Percentiles rank a stretch among this genome's conserved stretches.
These are phyloP conservation scores for Nothobranchius furzeri DNA, from an alignment of 2,113 vertebrate species.

Conservation along the genomic window DNA sequence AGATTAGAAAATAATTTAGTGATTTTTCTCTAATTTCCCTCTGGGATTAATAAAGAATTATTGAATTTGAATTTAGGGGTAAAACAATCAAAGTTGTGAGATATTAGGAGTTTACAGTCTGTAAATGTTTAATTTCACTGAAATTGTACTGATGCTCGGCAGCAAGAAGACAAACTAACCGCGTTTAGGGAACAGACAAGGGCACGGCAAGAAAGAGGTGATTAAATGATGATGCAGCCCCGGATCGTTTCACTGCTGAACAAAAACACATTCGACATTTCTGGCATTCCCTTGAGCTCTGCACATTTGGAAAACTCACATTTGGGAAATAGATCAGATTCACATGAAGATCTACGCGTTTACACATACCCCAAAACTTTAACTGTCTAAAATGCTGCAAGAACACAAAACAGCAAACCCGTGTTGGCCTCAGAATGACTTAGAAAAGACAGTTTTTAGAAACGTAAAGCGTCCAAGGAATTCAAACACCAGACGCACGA, in stretches of 20 bases:
- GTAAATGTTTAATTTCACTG: neutral
- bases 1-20: too few species aligned
- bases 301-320: neutral
- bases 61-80: too few species aligned
- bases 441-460: too few species aligned
- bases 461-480: too few species aligned
- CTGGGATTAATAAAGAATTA: too few species aligned
- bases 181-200: neutral
- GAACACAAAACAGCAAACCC: neutral
- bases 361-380: too few species aligned
- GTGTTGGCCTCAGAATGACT: neutral
- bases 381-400: neutral
- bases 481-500: too few species aligned
- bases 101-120: neutral
- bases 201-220: neutral
- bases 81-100: too few species aligned
- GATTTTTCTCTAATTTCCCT: too few species aligned
- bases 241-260: neutral
- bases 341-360: too few species aligned
- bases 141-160: neutral
- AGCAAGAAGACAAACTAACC: neutral
- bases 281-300: neutral
- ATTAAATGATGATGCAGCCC: neutral
- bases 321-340: too few species aligned
- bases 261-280: neutral